phyloP scores from a whole-genome alignment of 2,797 vertebrate species.

The Rhinella marina region DNA sequence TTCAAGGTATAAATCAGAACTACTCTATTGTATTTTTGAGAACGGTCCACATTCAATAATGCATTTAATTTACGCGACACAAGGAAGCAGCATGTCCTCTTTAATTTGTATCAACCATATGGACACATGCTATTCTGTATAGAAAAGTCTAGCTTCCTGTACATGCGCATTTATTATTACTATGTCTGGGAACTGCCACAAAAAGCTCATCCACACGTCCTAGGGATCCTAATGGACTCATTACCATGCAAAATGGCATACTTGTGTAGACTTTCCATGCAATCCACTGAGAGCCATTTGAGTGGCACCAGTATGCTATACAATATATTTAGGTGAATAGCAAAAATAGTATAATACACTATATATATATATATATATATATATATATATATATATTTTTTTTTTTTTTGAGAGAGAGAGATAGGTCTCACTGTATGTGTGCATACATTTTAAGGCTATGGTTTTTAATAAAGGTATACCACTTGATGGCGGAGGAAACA shows the following conservation, averaged over 20 bases:
- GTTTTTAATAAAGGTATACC: background rate
- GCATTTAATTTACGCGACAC: background rate
- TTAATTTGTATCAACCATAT: conserved; percentile 16
- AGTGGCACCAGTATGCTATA: background rate
- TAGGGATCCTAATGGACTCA: background rate
- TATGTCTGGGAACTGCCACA: background rate
- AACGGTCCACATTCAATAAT: no score
- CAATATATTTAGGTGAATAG: background rate
- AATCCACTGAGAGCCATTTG: background rate
- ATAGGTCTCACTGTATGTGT: background rate
- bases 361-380: background rate
- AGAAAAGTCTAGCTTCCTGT: background rate
- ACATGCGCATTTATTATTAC: conserved; percentile 11
- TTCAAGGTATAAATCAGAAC: no score
- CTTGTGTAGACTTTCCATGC: background rate
- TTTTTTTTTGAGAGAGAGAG: no score
- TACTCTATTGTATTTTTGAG: no score
- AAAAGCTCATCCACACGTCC: background rate
- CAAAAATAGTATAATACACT: background rate
- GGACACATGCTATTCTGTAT: background rate
- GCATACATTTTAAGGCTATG: background rate
- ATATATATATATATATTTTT: background rate
- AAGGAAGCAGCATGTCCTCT: background rate
- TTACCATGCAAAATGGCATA: background rate
- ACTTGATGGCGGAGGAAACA: background rate